Conservation (phyloP, 2,888 invertebrate species). For the Drosophila paracracens region DNA sequence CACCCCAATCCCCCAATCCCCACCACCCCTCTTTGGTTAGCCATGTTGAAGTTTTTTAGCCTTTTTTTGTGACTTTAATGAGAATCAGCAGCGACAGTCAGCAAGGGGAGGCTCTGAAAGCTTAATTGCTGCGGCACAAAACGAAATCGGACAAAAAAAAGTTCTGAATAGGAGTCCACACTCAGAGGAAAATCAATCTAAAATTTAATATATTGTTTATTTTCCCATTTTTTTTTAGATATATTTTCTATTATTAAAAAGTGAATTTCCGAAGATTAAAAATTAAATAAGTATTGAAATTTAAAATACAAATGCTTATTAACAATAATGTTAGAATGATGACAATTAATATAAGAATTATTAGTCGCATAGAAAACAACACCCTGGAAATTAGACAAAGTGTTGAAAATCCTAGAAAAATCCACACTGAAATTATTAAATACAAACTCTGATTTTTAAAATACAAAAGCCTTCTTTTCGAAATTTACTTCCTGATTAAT, state of each 20-base stretch:
- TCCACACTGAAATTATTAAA: background rate
- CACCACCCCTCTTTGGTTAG: background rate
- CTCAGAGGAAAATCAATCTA: background rate
- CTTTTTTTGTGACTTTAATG: conserved; percentile 46
- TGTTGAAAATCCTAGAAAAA: no score
- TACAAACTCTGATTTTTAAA: background rate
- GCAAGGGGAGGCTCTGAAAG: conserved; percentile 21
- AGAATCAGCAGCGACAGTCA: conserved; percentile 24
- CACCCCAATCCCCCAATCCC: conserved; percentile 22
- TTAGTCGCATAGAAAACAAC: background rate
- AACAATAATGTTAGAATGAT: background rate
- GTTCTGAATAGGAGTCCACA: conserved; percentile 34
- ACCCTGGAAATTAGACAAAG: no score
- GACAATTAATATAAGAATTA: no score
- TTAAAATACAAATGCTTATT: background rate
- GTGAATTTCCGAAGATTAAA: background rate
- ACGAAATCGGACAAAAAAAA: conserved; percentile 47
- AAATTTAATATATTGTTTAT: background rate
- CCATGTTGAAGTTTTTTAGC: conserved; percentile 43
- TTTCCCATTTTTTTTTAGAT: background rate
- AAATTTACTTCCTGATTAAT: background rate
- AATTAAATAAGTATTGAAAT: background rate
- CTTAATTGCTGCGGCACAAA: conserved; percentile 51
- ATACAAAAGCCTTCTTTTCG: no score
- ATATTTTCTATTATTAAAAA: background rate